Conservation (phyloP, 2,113 vertebrate genomes). For the Laticauda laticaudata region DNA sequence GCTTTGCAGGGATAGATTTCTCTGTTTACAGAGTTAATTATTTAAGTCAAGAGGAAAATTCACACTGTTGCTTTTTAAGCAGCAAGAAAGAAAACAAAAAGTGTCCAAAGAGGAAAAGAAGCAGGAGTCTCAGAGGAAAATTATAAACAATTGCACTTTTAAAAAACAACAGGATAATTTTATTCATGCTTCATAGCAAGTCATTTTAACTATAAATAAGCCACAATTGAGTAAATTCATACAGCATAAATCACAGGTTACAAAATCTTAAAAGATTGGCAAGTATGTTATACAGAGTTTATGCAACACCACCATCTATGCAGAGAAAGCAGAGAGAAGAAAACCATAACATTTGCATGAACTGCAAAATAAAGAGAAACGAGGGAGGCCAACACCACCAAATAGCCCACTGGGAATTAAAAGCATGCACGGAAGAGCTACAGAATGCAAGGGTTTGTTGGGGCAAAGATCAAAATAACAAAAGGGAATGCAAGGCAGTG, state of each 20-base stretch:
- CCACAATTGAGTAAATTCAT: neutral
- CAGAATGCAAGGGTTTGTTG: neutral
- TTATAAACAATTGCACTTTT: neutral
- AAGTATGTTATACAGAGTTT: neutral
- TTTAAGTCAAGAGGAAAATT: slow-evolving; percentile 12
- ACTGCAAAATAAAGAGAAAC: neutral
- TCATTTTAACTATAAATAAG: neutral
- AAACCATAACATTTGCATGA: neutral
- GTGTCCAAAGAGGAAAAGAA: neutral
- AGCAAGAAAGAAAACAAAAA: neutral
- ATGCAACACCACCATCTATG: neutral
- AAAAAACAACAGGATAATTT: neutral
- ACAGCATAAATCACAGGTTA: neutral
- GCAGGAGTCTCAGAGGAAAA: neutral
- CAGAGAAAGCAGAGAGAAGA: neutral
- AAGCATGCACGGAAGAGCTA: neutral
- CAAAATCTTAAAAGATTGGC: neutral
- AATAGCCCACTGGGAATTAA: neutral
- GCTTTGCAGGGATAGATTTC: neutral
- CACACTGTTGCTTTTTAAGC: neutral
- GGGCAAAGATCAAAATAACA: neutral
- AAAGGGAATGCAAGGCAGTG: neutral
- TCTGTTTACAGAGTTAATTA: fast-evolving
- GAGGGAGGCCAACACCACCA: no score
- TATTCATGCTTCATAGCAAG: neutral